These are phyloP conservation scores for Anser brachyrhynchus DNA, from an alignment of 2,113 vertebrate species.

Conservation along the genomic window DNA sequence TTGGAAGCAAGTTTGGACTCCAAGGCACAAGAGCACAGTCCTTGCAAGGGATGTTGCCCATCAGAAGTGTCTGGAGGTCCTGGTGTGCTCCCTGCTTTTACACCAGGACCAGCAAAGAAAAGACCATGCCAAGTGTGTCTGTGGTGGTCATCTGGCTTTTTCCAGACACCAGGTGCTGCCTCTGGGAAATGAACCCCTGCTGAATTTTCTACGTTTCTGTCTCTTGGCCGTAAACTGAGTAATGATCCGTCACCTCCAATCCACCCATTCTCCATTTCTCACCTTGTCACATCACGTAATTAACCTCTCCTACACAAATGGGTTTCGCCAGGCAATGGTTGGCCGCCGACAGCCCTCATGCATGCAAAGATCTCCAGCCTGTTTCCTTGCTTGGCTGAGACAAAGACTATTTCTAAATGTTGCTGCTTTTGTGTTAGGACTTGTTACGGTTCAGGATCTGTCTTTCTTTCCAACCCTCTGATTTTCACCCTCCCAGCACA, in stretches of 20 bases:
- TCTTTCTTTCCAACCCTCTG: not conserved
- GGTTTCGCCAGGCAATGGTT: not conserved
- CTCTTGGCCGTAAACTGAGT: not conserved
- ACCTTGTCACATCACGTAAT: not conserved
- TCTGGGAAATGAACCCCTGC: not conserved
- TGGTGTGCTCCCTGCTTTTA: not conserved
- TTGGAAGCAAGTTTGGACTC: not conserved
- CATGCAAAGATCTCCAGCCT: not conserved
- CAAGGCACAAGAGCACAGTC: not conserved
- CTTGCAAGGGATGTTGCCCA: too few relatives aligned
- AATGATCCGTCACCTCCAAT: not conserved
- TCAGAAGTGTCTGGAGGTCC: not conserved
- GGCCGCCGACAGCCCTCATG: not conserved
- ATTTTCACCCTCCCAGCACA: not conserved
- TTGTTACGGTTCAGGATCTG: not conserved
- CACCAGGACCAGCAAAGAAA: not conserved
- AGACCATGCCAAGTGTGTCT: rapidly evolving
- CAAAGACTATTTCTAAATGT: not conserved
- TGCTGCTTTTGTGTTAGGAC: not conserved
- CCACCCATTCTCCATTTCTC: not conserved
- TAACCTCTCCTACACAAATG: not conserved
- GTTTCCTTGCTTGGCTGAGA: not conserved
- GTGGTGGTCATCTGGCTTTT: not conserved
- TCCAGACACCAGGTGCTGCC: not conserved
- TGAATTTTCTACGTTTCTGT: not conserved